Conservation (phyloP, 2,888 invertebrate species). For the Hermodice carunculata region DNA sequence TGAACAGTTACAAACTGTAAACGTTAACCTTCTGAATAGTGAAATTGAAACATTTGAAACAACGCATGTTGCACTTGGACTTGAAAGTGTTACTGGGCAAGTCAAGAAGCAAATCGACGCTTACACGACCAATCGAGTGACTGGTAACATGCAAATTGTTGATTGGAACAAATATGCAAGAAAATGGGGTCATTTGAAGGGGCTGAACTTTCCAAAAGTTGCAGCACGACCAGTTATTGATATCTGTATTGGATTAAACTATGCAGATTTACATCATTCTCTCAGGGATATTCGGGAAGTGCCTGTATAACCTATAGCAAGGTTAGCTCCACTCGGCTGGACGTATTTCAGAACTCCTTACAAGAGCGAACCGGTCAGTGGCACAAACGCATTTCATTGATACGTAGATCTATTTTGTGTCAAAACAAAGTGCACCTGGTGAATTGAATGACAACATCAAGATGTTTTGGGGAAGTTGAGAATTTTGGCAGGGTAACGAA, state of each 20-base stretch:
- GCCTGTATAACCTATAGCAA: constrained; percentile 31
- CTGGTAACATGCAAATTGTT: constrained; percentile 13
- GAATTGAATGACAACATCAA: neutral
- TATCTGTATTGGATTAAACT: constrained; percentile 34
- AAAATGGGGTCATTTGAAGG: constrained; percentile 17
- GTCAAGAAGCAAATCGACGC: constrained; percentile 9
- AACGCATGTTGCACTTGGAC: constrained; percentile 13
- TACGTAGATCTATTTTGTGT: no score
- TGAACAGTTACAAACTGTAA: neutral
- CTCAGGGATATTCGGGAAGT: constrained; percentile 26
- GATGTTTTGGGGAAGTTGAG: neutral
- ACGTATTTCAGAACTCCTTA: constrained; percentile 31
- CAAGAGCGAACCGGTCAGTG: no score
- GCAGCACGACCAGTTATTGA: constrained; percentile 1
- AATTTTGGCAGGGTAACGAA: no score
- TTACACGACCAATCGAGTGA: constrained; percentile 14
- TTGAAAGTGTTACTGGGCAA: constrained; percentile 22
- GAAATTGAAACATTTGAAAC: constrained; percentile 12
- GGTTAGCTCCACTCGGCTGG: constrained; percentile 33
- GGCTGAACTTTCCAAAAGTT: constrained; percentile 10
- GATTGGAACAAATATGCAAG: constrained; percentile 15
- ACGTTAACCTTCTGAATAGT: constrained; percentile 18
- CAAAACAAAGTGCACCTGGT: neutral
- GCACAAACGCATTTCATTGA: no score
- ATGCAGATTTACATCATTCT: constrained; percentile 24